Conservation (phyloP, 2,797 vertebrate species). For the Sternarchorhynchus goeldii region DNA sequence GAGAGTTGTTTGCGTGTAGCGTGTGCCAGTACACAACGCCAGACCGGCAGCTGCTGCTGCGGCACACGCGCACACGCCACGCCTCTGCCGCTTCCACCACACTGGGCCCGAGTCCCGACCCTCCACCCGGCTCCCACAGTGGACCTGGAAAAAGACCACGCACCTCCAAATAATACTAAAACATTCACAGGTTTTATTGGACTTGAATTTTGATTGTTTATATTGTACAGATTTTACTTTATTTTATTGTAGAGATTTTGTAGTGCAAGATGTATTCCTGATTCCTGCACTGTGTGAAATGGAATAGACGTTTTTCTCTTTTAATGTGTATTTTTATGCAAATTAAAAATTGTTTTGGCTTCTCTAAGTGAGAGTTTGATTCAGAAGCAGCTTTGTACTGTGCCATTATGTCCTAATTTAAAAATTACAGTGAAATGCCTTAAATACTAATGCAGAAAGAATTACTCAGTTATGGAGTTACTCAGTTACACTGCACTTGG, state of each 20-base stretch:
- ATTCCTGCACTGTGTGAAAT: not conserved
- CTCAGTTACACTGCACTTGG: not conserved
- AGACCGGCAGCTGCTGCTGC: conserved; percentile 71
- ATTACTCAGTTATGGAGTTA: too few relatives aligned
- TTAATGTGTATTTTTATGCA: not conserved
- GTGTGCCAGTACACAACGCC: conserved; percentile 72
- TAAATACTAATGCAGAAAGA: too few relatives aligned
- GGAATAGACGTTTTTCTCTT: not conserved
- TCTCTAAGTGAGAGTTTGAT: too few relatives aligned
- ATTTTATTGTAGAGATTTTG: conserved; percentile 19
- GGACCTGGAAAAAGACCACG: conserved; percentile 28
- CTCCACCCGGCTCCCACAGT: not conserved
- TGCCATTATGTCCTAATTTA: too few relatives aligned
- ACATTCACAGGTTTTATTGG: not conserved
- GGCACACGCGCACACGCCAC: conserved; percentile 71
- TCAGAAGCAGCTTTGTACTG: too few relatives aligned
- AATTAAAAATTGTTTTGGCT: not conserved
- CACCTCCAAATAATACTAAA: conserved; percentile 42
- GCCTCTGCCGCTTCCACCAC: conserved; percentile 33
- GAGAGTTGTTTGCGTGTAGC: conserved; percentile 71
- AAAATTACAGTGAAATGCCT: too few relatives aligned
- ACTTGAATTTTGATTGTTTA: not conserved
- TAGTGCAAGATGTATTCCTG: not conserved
- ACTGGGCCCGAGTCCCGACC: conserved; percentile 7
- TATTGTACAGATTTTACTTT: not conserved